Evolutionary conservation across 2,888 invertebrate species (phyloP).

Genomic region (Eupithecia subfuscata): DNA sequence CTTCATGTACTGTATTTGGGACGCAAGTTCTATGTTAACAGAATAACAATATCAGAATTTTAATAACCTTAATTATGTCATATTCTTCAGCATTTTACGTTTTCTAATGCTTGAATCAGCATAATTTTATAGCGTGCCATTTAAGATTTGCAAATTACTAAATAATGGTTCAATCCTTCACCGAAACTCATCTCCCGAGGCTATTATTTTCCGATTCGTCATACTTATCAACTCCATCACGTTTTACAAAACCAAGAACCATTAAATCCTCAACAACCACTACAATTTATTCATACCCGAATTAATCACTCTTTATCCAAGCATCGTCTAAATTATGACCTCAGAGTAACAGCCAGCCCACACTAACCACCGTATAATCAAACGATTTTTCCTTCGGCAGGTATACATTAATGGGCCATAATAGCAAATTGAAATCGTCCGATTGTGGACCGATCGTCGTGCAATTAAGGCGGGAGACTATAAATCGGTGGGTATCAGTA

Average conservation of each 20-base stretch:
- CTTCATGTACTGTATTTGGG: not conserved
- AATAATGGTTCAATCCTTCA: conserved; percentile 12
- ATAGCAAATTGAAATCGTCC: conserved; percentile 78
- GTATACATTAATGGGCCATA: conserved; percentile 59
- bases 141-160: conserved; percentile 1
- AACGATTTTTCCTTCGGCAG: conserved; percentile 37
- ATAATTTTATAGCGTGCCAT: not conserved
- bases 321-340: conserved; percentile 39
- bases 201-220: conserved; percentile 27
- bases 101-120: not conserved
- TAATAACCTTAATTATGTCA: not conserved
- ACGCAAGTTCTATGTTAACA: not conserved
- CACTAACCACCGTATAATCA: conserved; percentile 39
- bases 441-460: conserved; percentile 61
- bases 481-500: conserved; percentile 77
- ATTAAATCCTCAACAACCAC: conserved; percentile 7
- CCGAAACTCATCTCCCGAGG: not conserved
- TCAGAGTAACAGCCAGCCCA: conserved; percentile 34
- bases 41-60: not conserved
- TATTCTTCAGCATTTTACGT: not conserved
- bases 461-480: conserved; percentile 78
- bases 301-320: conserved; percentile 32
- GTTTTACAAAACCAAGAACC: not conserved
- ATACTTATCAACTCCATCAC: conserved; percentile 18
- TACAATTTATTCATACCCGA: conserved; percentile 25